These are phyloP conservation scores for Eupithecia inturbata DNA, from an alignment of 2,888 invertebrate species.

Conservation along the genomic window DNA sequence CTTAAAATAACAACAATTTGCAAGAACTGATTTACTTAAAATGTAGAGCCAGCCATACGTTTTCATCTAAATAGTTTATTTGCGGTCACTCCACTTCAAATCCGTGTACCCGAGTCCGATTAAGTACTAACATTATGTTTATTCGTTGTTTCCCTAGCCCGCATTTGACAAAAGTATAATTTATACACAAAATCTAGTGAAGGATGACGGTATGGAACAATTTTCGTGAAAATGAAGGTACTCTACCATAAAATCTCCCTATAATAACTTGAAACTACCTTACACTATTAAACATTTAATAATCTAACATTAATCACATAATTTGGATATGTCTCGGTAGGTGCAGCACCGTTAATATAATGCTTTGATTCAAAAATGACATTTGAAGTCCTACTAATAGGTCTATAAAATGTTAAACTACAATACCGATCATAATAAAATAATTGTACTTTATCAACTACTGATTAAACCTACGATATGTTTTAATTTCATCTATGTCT, in stretches of 20 bases:
- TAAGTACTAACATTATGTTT: constrained; percentile 55
- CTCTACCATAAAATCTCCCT: constrained; percentile 47
- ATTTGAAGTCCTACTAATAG: constrained; percentile 63
- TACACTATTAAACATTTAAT: constrained; percentile 64
- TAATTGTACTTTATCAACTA: constrained; percentile 79
- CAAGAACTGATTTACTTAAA: background rate
- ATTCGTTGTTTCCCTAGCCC: constrained; percentile 81
- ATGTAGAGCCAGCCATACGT: constrained; percentile 28
- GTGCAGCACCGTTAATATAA: constrained; percentile 76
- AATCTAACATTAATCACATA: constrained; percentile 70
- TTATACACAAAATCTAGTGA: constrained; percentile 50
- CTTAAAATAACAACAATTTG: background rate
- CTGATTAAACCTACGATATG: constrained; percentile 73
- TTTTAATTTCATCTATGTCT: constrained; percentile 65
- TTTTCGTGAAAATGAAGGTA: constrained; percentile 46
- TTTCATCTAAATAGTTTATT: constrained; percentile 8
- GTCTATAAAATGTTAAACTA: constrained; percentile 76
- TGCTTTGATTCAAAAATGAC: constrained; percentile 59
- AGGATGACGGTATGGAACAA: constrained; percentile 47
- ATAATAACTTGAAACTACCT: constrained; percentile 62
- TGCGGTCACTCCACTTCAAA: constrained; percentile 3
- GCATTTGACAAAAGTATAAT: constrained; percentile 80
- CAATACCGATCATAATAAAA: constrained; percentile 82
- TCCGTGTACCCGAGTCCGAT: constrained; percentile 45
- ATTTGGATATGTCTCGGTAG: constrained; percentile 79